Base-by-base conservation (phyloP, 2,888 invertebrate genomes). In the Anoplius nigerrimus region DNA sequence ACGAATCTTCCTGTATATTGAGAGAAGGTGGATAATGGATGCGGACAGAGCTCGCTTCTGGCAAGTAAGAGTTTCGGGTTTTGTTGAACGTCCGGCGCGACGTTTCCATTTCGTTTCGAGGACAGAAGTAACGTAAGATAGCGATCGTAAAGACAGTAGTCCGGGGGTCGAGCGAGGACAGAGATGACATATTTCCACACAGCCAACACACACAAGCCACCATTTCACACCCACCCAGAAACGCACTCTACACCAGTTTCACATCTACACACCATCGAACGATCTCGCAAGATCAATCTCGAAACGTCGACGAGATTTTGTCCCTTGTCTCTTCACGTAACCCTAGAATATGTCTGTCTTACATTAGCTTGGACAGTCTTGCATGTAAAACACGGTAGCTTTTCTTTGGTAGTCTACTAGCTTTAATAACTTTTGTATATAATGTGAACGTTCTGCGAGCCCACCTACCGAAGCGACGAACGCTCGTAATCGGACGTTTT, bases 281-380 rank as follows among this genome's bases (percentile, higher is more conserved):
- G 34, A 34, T 34, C 34, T 34, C 34, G 34, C 34, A 34, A n/a
- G 34, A 34, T 34, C 6, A 34, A 34, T 34, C 34, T 34, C 34
- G 34, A 34, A n/a, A 34, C 34, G 34, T 34, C 34, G 34, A 34
- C 34, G 34, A 34, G 34, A 34, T 11, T 2, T 62, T 69, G 76
- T 71, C 79, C 79, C 79, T 79, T 79, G 74, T 79, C 75, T 79
- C 71, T 34, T 34, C 34, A 79, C 77, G 79, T 79, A 79, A 79
- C 79, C 77, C 79, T 79, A 79, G 79, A 79, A 16, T 48, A 79
- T 79, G 79, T 79, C 77, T 79, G 79, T 79, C 74, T 79, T 79
- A 79, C 74, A 77, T 79, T 79, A 79, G 79, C 77, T 79, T 79
- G 77, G 79, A 76, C 75, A 79, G 77, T 79, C 76, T 79, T 79